Conservation (phyloP, 2,797 vertebrate genomes). For the Pantherophis alleghaniensis region DNA sequence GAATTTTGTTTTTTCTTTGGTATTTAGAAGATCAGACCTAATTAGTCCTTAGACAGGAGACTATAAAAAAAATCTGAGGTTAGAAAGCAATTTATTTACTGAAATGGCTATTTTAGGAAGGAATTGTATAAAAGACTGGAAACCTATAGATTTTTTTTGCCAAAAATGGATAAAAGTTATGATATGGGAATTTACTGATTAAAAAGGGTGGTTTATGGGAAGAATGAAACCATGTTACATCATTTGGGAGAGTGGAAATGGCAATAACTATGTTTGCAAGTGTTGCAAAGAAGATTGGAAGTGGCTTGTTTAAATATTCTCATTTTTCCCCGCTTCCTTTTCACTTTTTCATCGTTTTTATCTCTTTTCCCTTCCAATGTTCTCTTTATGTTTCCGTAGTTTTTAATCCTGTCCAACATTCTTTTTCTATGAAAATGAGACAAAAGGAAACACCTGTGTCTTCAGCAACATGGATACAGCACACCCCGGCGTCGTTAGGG, state of each 20-base stretch:
- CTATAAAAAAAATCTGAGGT: background rate
- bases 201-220: background rate
- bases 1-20: background rate
- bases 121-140: background rate
- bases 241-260: background rate
- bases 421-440: background rate
- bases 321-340: background rate
- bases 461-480: background rate
- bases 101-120: background rate
- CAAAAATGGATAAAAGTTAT: background rate
- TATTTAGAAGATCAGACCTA: background rate
- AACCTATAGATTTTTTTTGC: background rate
- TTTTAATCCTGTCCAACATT: background rate
- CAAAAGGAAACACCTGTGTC: background rate
- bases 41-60: background rate
- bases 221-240: background rate
- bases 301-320: background rate
- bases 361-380: background rate
- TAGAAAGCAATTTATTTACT: background rate
- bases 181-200: background rate
- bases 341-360: background rate
- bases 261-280: background rate
- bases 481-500: background rate
- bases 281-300: background rate
- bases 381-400: background rate